Evolutionary conservation across 2,113 vertebrate genomes (phyloP).

Genomic region (Spilogale gracilis): DNA sequence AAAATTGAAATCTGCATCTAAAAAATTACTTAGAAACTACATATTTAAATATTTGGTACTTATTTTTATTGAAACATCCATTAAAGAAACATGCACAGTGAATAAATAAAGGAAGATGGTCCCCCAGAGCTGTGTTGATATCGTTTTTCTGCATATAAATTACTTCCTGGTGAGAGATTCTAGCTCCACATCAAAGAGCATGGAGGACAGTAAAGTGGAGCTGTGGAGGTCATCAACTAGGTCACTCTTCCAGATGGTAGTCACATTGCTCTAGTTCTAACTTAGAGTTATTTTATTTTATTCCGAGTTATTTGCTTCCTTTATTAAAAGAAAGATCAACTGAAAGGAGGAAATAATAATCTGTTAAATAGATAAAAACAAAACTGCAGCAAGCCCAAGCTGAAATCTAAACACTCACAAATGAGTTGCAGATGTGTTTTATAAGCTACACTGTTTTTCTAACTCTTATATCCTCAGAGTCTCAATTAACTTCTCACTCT

Average conservation of each 20-base stretch:
- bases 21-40: background rate
- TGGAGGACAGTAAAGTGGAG: background rate
- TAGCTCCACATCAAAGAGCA: background rate
- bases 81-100: background rate
- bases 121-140: background rate
- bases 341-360: background rate
- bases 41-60: background rate
- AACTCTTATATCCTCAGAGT: background rate
- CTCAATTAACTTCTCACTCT: background rate
- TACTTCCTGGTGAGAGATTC: background rate
- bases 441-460: background rate
- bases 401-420: background rate
- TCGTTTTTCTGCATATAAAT: slow-evolving; percentile 29
- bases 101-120: background rate
- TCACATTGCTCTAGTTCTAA: background rate
- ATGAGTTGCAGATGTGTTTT: background rate
- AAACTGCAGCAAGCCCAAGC: background rate
- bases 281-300: background rate
- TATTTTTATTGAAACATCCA: background rate
- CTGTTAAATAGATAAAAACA: background rate
- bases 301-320: background rate
- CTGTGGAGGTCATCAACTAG: background rate
- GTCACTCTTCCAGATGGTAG: background rate
- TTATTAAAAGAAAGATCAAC: background rate
- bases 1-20: background rate